Evolutionary conservation across 2,113 vertebrate genomes (phyloP).

Genomic region (Chrysemys picta): DNA sequence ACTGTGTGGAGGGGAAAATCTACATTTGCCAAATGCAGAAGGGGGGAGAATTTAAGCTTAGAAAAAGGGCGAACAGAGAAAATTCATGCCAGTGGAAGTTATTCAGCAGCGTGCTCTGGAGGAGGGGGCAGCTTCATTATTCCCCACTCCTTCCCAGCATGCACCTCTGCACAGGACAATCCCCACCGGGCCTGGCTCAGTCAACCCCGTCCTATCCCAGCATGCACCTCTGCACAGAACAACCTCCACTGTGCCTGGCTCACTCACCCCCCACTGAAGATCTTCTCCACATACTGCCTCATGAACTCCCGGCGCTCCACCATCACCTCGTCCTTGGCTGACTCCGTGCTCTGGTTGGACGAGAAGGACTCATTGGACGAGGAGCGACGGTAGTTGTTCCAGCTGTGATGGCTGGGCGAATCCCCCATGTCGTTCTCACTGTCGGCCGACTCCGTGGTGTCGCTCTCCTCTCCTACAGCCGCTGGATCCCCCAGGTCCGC

Average conservation of each 20-base stretch:
- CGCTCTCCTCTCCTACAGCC: slow-evolving; percentile 81
- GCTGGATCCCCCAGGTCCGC: background rate
- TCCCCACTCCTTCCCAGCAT: background rate
- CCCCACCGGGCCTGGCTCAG: background rate
- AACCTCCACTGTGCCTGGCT: background rate
- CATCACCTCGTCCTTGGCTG: slow-evolving; percentile 73
- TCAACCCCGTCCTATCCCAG: slow-evolving; percentile 78
- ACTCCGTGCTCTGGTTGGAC: slow-evolving; percentile 88
- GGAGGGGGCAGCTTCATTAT: background rate
- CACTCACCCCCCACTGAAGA: slow-evolving; percentile 89
- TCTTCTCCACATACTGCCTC: slow-evolving; percentile 90
- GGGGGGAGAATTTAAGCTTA: fast-evolving
- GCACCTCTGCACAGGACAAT: background rate
- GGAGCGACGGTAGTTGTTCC: slow-evolving; percentile 82
- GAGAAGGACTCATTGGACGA: slow-evolving; percentile 89
- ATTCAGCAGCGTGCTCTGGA: background rate
- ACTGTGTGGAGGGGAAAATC: fast-evolving
- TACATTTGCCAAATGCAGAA: fast-evolving
- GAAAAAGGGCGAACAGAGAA: background rate
- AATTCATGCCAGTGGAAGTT: background rate
- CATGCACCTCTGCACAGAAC: background rate
- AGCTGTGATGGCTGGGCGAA: slow-evolving; percentile 74
- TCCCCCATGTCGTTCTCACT: slow-evolving; percentile 90
- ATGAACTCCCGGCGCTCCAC: slow-evolving; percentile 87
- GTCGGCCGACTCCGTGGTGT: slow-evolving; percentile 93